Percentiles rank a stretch among this genome's conserved stretches.
phyloP scores from a whole-genome alignment of 2,888 invertebrate genomes.

The Antheraea yamamai region DNA sequence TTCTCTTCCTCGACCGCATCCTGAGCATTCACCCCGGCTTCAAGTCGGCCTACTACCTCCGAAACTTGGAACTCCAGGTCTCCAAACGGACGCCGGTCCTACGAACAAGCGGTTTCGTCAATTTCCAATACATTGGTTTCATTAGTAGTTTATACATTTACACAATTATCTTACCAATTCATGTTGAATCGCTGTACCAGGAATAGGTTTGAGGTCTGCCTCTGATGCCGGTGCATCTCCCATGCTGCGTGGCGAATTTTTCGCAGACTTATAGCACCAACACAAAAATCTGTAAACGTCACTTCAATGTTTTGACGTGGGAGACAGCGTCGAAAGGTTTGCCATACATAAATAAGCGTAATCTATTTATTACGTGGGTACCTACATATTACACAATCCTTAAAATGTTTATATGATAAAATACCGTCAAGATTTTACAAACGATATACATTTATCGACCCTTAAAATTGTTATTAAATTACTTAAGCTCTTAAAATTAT shows the following conservation, averaged over 20 bases:
- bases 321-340: neutral
- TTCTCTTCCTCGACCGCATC: constrained; percentile 68
- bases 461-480: no score
- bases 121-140: constrained; percentile 23
- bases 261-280: constrained; percentile 62
- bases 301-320: constrained; percentile 71
- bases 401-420: no score
- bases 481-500: no score
- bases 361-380: no score
- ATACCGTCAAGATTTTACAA: neutral
- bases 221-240: constrained; percentile 71
- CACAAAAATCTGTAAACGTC: constrained; percentile 79
- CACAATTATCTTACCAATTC: constrained; percentile 55
- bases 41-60: constrained; percentile 86
- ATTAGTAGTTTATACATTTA: constrained; percentile 15
- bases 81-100: constrained; percentile 85
- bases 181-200: constrained; percentile 48
- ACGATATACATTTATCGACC: no score
- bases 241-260: constrained; percentile 77
- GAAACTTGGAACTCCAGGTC: constrained; percentile 88
- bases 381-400: no score
- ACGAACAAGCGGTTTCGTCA: constrained; percentile 39
- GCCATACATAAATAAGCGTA: neutral
- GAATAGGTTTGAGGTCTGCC: constrained; percentile 58
- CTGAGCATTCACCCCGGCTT: constrained; percentile 83